Evolutionary conservation across 2,113 vertebrate species (phyloP), one percentile per base, ranked within the genome.

Genomic region (Pavo muticus): DNA sequence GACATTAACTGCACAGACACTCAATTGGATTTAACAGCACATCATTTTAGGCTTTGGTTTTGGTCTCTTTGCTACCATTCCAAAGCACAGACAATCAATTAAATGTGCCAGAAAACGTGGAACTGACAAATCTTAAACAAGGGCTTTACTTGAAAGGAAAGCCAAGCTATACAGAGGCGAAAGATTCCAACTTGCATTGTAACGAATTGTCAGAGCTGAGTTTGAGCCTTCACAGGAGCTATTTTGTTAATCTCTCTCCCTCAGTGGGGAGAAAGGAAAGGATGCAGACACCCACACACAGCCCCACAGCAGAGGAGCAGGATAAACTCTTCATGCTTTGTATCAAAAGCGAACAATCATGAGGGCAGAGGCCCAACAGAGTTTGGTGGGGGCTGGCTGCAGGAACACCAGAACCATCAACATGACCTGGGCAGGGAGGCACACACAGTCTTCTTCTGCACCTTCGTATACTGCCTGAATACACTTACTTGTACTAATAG

Each of bases 321-420:
- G 39, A 61, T 25, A 29, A 82, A 27, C 27, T 20, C 82, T 13
- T 21, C 20, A 1, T 0, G 0, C n/a, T 78, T 61, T 68, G 9
- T 9, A 20, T 11, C 14, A 9, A 1, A 59, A 59, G 56, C 30
- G n/a, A 17, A 68, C 35, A 79, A 30, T 44, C 0, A 10, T 1
- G 8, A 27, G 48, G 23, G 50, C 48, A 35, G 23, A n/a, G 48
- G 45, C 4, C 6, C 15, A 15, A 4, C 10, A 57, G 0, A 0
- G 9, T 40, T 17, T 29, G 6, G 6, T 14, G 14, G 40, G 10
- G 23, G 16, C 39, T 83, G 48, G 8, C n/a, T 60, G 79, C 59
- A 73, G n/a, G 10, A 24, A 39, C 12, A 20, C 17, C 29, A 72
- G 64, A 76, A 27, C 30, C 37, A 32, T 20, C 39, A 72, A 21